Base-by-base conservation (phyloP, 2,888 invertebrate genomes). In the Tipula lateralis region DNA sequence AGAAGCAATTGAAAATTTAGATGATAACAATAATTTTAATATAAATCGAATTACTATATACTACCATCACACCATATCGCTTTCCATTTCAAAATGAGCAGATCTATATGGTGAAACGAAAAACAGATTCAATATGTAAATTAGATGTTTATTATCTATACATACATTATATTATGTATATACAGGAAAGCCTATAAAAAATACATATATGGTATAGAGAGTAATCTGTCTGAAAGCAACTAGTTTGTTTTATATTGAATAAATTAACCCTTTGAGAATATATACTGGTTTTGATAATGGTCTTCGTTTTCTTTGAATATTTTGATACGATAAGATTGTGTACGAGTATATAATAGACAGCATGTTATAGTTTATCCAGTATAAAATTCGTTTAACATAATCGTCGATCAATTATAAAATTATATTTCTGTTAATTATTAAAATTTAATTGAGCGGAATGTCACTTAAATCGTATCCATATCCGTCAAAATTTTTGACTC, bases 401-500 rank as follows among this genome's bases (percentile, higher is more conserved):
- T 32, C n/a, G 6, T 32, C 32, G 32, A 36, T 36, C 36, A 9
- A n/a, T 36, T 36, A 7, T 36, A 12, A 66, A 66, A 32, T 5
- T 9, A 66, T 2, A 24, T 66, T 39, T 32, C 32, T 66, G 66
- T 66, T 66, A 66, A 66, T 66, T 66, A 66, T 24, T 19, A 24
- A 66, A 66, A 66, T 66, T n/a, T 24, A 66, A 66, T 66, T 66
- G 66, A 29, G 39, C 86, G 89, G 88, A 85, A 98, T 98, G 98
- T 94, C 97, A 85, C 96, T 99, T 91, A 94, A 95, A 91, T n/a
- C 95, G 95, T 86, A 95, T 99, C 89, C 94, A 95, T 89, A 99
- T 99, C 87, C 96, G 99, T 90, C 97, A 97, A 91, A n/a, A 99
- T 99, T 91, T 99, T 96, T 91, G 99, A 99, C 92, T 99, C 99